Conservation (phyloP, 2,888 invertebrate species). For the Trimorus sp. region DNA sequence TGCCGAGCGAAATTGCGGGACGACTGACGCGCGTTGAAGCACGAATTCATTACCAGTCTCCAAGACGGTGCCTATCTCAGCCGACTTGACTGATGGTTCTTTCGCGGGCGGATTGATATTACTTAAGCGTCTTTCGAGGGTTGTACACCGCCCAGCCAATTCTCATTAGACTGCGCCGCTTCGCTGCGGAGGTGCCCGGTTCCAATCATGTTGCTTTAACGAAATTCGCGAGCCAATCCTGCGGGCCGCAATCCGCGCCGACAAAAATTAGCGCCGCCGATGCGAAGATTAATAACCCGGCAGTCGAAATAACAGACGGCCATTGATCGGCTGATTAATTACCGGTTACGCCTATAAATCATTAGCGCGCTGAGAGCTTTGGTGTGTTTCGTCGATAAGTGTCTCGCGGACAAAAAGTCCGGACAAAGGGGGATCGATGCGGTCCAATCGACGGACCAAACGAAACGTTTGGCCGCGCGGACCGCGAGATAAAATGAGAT, state of each 20-base stretch:
- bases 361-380: conserved; percentile 44
- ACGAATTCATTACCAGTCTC: conserved; percentile 65
- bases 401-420: too few relatives aligned
- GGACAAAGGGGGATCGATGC: neutral
- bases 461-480: neutral
- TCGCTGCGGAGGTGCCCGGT: conserved; percentile 71
- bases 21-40: conserved; percentile 62
- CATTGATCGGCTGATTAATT: conserved; percentile 52
- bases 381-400: conserved; percentile 14
- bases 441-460: conserved; percentile 22
- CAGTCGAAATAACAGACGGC: conserved; percentile 25
- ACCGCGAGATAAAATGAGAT: conserved; percentile 33
- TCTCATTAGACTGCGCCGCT: conserved; percentile 66
- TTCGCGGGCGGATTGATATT: conserved; percentile 72
- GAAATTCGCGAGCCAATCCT: conserved; percentile 48
- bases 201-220: conserved; percentile 58
- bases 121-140: conserved; percentile 71
- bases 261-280: conserved; percentile 23
- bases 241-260: conserved; percentile 25
- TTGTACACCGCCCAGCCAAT: conserved; percentile 70
- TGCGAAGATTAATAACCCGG: conserved; percentile 34
- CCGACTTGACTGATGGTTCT: conserved; percentile 72
- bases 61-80: conserved; percentile 63
- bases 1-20: conserved; percentile 59
- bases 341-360: conserved; percentile 41